Evolutionary conservation across 2,113 vertebrate species (phyloP), one percentile per base, ranked within the genome.

Genomic region (Pantherophis guttatus): DNA sequence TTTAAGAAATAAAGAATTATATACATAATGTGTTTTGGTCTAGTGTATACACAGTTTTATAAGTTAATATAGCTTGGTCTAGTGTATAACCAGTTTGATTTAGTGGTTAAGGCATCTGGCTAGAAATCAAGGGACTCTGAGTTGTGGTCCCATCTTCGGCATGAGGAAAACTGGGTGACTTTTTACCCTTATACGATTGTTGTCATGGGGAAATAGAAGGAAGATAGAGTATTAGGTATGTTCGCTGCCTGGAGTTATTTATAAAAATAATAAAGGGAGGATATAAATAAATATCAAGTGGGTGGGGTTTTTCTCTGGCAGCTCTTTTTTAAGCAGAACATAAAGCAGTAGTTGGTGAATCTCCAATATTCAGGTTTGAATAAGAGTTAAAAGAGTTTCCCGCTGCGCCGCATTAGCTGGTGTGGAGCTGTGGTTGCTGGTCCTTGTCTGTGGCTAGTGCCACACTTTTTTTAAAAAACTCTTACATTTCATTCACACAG

Each of bases 371-470:
- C 53, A 44, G 10, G 48, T 54, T 54, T 81, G 70, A 81, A 39
- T 81, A 39, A 81, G 70, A 81, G 70, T 81, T 81, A 39, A 75
- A 75, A 50, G 48, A 50, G 48, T 5, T n/a, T 95, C 92, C 92
- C 87, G 94, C 94, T 95, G 94, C 89, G 92, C 87, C 70, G 93
- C 90, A 53, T 62, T 81, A 15, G 4, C 8, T 5, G 57, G 54
- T 29, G 48, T 1, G 13, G 39, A 12, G 12, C 5, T 2, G 87
- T 10, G 9, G 26, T 53, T 3, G 87, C 54, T 0, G 1, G 1
- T 0, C 0, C 3, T 62, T 24, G 0, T 0, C 0, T 0, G 39
- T 0, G 0, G 33, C 10, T 0, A 50, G 1, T 24, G 21, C 44
- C 15, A 6, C 0, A 3, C 53, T 53, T 0, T 75, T 0, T 0